Base-by-base conservation (phyloP, 2,888 invertebrate species). In the Eledone cirrhosa region DNA sequence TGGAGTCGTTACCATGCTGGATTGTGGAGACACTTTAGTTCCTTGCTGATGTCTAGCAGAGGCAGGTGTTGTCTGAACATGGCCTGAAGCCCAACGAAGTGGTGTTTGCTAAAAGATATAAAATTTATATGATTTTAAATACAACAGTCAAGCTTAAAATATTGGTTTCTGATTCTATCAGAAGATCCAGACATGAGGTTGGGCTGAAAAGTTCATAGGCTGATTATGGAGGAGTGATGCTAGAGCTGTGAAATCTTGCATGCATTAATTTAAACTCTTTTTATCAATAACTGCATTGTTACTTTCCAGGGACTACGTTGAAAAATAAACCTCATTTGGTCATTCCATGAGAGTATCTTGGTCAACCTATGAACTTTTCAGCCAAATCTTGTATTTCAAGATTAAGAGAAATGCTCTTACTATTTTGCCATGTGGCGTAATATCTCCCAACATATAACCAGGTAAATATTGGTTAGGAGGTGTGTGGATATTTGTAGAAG, bases 401-500 rank as follows among this genome's bases (percentile, higher is more conserved):
- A n/a, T n/a, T n/a, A n/a, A 41, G 3, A 2, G 11, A 41, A 41
- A 63, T 11, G 24, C 53, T 79, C 81, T 80, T 80, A 86, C 84
- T 7, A 85, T 84, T 79, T 80, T 80, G 41, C 81, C 79, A 80
- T 86, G 85, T 59, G 85, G 83, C 59, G 83, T 80, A 47, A 63
- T 75, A 19, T 87, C 87, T 27, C 87, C 87, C n/a, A 87, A 82
- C 14, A 87, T 81, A 80, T 84, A 87, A 27, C 86, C 85, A 19
- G 87, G 87, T 33, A 87, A 81, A 74, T 83, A 87, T 79, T 86
- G 85, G 47, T 84, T 84, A 77, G 82, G 85, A 72, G 84, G 83
- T 8, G 78, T 76, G 31, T 72, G 72, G 31, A 72, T 41, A 72
- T 72, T 72, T 27, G 72, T 29, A 14, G 72, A 41, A 41, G 41